Conservation (phyloP, 1,140 invertebrate species). For the Bemisia tabaci region DNA sequence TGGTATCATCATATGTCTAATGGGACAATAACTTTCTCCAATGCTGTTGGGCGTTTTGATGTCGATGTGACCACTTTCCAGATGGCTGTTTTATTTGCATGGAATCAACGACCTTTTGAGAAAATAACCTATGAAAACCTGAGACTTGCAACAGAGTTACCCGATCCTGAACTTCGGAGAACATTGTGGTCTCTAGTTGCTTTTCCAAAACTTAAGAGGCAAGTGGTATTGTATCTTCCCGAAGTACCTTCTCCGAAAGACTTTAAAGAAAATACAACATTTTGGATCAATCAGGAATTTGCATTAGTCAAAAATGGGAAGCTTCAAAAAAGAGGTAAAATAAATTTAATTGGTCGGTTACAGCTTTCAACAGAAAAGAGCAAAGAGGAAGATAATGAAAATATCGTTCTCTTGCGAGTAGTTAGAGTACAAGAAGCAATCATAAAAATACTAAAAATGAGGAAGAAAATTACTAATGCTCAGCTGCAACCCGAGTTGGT, state of each 20-base stretch:
- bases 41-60: conserved; percentile 88
- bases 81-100: conserved; percentile 98
- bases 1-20: conserved; percentile 99
- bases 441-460: conserved; percentile 97
- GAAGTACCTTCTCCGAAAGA: conserved; percentile 76
- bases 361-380: conserved; percentile 90
- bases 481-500: conserved; percentile 92
- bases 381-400: conserved; percentile 94
- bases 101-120: conserved; percentile 89
- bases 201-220: conserved; percentile 92
- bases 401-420: conserved; percentile 89
- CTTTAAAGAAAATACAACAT: conserved; percentile 81
- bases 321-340: conserved; percentile 82
- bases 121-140: conserved; percentile 92
- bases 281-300: conserved; percentile 97
- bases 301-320: conserved; percentile 85
- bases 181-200: conserved; percentile 95
- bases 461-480: conserved; percentile 84
- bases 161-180: conserved; percentile 84
- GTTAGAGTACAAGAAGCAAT: conserved; percentile 89
- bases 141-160: conserved; percentile 87
- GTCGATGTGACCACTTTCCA: conserved; percentile 98
- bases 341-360: conserved; percentile 86
- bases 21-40: conserved; percentile 88
- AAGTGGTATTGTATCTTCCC: conserved; percentile 71